These are phyloP conservation scores for Sisyra terminalis DNA, from an alignment of 2,888 invertebrate species.

Conservation along the genomic window DNA sequence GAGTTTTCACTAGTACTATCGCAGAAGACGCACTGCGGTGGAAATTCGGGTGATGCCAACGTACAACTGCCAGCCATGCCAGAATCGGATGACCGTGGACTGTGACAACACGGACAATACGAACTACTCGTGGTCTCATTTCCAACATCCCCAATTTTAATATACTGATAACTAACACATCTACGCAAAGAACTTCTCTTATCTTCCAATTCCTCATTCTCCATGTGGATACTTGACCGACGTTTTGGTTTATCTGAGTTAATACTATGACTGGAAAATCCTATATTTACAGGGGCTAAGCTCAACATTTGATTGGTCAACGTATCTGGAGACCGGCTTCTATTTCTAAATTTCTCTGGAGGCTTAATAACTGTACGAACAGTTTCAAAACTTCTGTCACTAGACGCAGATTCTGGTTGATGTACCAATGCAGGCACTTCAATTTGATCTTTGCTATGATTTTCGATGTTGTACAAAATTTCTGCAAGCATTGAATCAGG, in stretches of 20 bases:
- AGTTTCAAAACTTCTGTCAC: conserved; percentile 17
- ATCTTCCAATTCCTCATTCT: background rate
- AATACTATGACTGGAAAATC: conserved; percentile 33
- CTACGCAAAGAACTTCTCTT: conserved; percentile 21
- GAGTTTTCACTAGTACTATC: conserved; percentile 14
- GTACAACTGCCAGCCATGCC: conserved; percentile 75
- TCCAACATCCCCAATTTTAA: conserved; percentile 17
- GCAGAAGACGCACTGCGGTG: conserved; percentile 10
- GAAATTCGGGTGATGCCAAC: conserved; percentile 52
- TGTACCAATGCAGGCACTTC: conserved; percentile 7
- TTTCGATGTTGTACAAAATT: conserved; percentile 28
- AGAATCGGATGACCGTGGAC: conserved; percentile 64
- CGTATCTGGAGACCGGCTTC: conserved; percentile 18
- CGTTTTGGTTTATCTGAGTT: conserved; percentile 41
- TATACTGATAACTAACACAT: conserved; percentile 32
- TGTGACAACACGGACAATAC: conserved; percentile 28
- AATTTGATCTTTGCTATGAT: background rate
- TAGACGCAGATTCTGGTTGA: conserved; percentile 19
- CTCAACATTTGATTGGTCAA: background rate
- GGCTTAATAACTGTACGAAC: conserved; percentile 28
- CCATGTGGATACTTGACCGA: conserved; percentile 19
- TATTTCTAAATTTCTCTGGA: conserved; percentile 41
- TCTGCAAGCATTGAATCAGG: conserved; percentile 36
- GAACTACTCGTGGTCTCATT: conserved; percentile 11
- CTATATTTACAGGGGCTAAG: conserved; percentile 19